phyloP scores from a whole-genome alignment of 2,113 vertebrate species.

The Castor canadensis region DNA sequence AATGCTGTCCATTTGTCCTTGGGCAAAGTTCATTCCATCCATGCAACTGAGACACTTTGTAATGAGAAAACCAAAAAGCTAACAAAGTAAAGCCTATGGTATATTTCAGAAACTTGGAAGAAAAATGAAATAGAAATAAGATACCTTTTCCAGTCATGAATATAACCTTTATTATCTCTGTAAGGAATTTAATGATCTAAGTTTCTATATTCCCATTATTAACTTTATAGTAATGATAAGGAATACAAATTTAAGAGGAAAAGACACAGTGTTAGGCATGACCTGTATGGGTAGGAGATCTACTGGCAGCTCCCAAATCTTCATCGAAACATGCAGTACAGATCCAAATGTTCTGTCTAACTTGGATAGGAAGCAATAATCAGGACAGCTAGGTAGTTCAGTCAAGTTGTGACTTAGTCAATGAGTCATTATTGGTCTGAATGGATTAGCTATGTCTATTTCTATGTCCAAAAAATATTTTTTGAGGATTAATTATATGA shows the following conservation, averaged over 20 bases:
- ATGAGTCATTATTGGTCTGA: background rate
- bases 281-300: background rate
- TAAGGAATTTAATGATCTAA: constrained; percentile 36
- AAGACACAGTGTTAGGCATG: background rate
- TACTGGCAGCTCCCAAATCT: background rate
- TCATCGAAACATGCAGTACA: background rate
- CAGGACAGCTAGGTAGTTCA: background rate
- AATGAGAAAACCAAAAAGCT: constrained; percentile 31
- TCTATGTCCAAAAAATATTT: background rate
- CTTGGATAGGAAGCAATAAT: background rate
- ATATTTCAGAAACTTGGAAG: constrained; percentile 45
- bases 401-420: constrained; percentile 14
- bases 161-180: constrained; percentile 40
- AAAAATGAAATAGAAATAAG: constrained; percentile 60
- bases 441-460: background rate
- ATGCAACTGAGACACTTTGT: constrained; percentile 5
- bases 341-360: background rate
- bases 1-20: constrained; percentile 3
- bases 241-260: constrained; percentile 1
- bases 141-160: background rate
- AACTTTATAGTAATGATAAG: background rate
- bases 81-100: constrained; percentile 46
- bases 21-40: constrained; percentile 47
- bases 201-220: constrained; percentile 21
- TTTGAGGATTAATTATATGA: constrained; percentile 23